Evolutionary conservation across 2,797 vertebrate species (phyloP).

Genomic region (Remorina albescens): DNA sequence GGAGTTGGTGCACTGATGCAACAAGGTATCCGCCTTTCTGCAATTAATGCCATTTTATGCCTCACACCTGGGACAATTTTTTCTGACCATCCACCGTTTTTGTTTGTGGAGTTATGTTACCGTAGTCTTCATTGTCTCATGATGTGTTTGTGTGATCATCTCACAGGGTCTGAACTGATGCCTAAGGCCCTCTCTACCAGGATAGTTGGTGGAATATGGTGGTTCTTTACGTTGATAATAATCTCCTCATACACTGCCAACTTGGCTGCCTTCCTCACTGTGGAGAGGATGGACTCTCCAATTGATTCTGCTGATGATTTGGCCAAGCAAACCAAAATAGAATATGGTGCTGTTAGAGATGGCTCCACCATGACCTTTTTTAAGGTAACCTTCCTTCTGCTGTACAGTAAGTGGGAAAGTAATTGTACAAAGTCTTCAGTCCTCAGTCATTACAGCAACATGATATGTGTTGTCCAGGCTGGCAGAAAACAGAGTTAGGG

Average conservation of each 20-base stretch:
- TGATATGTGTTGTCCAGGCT: slow-evolving; percentile 12
- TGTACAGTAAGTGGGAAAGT: background rate
- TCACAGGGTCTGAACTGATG: slow-evolving; percentile 96
- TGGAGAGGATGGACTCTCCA: slow-evolving; percentile 98
- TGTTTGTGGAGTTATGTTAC: background rate
- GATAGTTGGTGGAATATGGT: slow-evolving; percentile 99
- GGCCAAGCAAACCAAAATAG: slow-evolving; percentile 98
- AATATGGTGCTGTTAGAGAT: slow-evolving; percentile 95
- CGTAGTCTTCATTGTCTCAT: background rate
- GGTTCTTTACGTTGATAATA: slow-evolving; percentile 99
- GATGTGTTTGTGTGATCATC: slow-evolving; percentile 17
- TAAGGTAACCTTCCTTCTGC: slow-evolving; percentile 86
- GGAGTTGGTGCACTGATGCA: slow-evolving; percentile 99
- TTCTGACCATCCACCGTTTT: background rate
- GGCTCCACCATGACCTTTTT: slow-evolving; percentile 99
- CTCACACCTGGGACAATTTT: background rate
- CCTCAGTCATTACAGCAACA: slow-evolving; percentile 16
- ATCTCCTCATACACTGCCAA: slow-evolving; percentile 99
- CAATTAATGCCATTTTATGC: background rate
- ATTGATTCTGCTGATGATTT: slow-evolving; percentile 97
- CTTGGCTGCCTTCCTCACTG: slow-evolving; percentile 96
- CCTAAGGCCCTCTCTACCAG: slow-evolving; percentile 98
- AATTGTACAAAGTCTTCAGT: slow-evolving; percentile 7
- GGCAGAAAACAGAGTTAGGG: slow-evolving; percentile 8
- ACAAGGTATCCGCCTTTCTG: slow-evolving; percentile 90